Evolutionary conservation across 2,888 invertebrate genomes (phyloP).

Genomic region (Allygus modestus): DNA sequence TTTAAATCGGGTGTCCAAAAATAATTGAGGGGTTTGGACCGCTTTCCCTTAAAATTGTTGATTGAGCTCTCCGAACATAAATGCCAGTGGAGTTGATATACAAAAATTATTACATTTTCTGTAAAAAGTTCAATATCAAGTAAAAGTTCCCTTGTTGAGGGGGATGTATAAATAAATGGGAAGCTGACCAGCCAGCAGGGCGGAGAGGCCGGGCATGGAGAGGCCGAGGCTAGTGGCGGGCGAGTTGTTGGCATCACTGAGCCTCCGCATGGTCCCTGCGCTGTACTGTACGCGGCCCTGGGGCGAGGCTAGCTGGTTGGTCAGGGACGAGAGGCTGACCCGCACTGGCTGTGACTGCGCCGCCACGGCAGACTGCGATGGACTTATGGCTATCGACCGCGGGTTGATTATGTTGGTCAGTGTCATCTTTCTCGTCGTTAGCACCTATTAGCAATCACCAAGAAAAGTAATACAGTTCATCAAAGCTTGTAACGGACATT

Average conservation of each 20-base stretch:
- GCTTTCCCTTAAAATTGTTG: too few relatives aligned
- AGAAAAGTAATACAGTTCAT: background rate
- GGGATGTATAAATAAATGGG: too few relatives aligned
- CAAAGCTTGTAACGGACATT: too few relatives aligned
- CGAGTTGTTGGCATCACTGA: conserved; percentile 49
- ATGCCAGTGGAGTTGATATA: too few relatives aligned
- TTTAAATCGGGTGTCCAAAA: too few relatives aligned
- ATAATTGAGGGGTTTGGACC: too few relatives aligned
- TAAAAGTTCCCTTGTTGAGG: too few relatives aligned
- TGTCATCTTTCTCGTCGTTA: conserved; percentile 78
- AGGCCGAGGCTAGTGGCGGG: conserved; percentile 76
- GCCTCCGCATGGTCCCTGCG: conserved; percentile 9
- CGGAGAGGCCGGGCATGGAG: conserved; percentile 79
- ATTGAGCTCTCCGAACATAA: too few relatives aligned
- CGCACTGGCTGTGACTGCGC: conserved; percentile 72
- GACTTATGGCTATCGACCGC: conserved; percentile 69
- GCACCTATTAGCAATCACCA: conserved; percentile 62
- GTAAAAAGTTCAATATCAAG: too few relatives aligned
- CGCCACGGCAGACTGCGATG: conserved; percentile 7
- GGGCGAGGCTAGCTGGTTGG: conserved; percentile 67
- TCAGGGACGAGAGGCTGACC: conserved; percentile 76
- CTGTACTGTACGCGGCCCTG: conserved; percentile 58
- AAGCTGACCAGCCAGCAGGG: conserved; percentile 76
- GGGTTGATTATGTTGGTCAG: conserved; percentile 77
- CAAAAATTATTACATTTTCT: too few relatives aligned